A percentile compares a stretch with the other conserved stretches of the same genome.
These are phyloP conservation scores for Zaprionus tsacasi DNA, from an alignment of 1,140 invertebrate genomes.

Conservation along the genomic window DNA sequence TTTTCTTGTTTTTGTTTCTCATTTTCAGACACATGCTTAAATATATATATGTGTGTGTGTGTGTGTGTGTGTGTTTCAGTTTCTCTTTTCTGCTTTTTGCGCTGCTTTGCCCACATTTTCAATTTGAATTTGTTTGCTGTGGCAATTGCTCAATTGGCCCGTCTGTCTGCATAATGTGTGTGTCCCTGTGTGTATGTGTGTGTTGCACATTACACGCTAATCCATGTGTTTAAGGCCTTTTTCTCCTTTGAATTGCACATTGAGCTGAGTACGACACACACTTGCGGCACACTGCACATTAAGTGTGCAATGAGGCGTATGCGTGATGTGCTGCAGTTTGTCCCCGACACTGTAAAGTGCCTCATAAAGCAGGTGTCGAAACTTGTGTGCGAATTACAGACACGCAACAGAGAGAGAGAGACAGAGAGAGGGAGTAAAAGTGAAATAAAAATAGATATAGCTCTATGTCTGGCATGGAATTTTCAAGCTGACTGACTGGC, in stretches of 20 bases:
- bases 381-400: conserved; percentile 19
- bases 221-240: conserved; percentile 70
- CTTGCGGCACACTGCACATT: conserved; percentile 43
- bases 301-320: conserved; percentile 60
- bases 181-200: conserved; percentile 41
- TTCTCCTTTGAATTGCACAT: conserved; percentile 25
- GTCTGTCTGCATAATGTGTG: conserved; percentile 43
- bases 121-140: conserved; percentile 82
- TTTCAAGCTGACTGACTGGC: neutral
- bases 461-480: neutral
- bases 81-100: conserved; percentile 24
- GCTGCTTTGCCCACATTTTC: conserved; percentile 76
- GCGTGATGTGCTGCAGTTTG: conserved; percentile 45
- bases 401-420: too few species aligned
- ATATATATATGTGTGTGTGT: neutral
- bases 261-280: conserved; percentile 8
- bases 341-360: conserved; percentile 1
- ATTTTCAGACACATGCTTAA: conserved; percentile 1
- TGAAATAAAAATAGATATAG: neutral
- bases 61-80: conserved; percentile 1
- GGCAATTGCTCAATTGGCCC: conserved; percentile 81
- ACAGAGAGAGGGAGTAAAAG: neutral
- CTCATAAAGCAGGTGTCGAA: conserved; percentile 27
- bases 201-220: conserved; percentile 72
- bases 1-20: conserved; percentile 15